Evolutionary conservation across 2,797 vertebrate genomes (phyloP).

Genomic region (Hippoglossus hippoglossus): DNA sequence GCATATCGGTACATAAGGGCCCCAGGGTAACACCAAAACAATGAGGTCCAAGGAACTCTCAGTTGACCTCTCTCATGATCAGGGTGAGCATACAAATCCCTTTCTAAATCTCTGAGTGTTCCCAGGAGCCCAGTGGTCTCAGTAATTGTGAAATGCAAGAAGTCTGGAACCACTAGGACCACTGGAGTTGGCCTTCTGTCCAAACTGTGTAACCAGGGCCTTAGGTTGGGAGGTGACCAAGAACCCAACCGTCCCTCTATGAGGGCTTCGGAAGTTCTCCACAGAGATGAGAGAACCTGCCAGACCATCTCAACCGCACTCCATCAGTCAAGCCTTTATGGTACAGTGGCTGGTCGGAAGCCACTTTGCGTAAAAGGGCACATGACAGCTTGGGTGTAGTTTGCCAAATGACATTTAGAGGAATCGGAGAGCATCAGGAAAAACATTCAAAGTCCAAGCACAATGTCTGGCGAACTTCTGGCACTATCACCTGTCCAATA

Average conservation of each 20-base stretch:
- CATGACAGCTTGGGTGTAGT: neutral
- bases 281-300: slow-evolving; percentile 3
- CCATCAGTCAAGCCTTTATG: slow-evolving; percentile 4
- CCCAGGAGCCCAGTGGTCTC: neutral
- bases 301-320: slow-evolving; percentile 12
- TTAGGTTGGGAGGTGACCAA: neutral
- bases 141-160: neutral
- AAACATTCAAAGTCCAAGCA: neutral
- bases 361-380: neutral
- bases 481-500: neutral
- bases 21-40: neutral
- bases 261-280: neutral
- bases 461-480: neutral
- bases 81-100: neutral
- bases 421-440: neutral
- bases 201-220: neutral
- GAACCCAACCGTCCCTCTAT: neutral
- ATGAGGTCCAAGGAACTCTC: neutral
- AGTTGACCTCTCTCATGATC: neutral
- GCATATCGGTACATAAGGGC: too few relatives aligned
- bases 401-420: neutral
- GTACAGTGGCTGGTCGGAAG: neutral
- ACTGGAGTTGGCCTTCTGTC: neutral
- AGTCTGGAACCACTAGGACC: neutral
- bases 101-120: neutral